These are phyloP conservation scores for Wiebesia pumilae DNA, from an alignment of 1,140 invertebrate genomes.

Conservation along the genomic window DNA sequence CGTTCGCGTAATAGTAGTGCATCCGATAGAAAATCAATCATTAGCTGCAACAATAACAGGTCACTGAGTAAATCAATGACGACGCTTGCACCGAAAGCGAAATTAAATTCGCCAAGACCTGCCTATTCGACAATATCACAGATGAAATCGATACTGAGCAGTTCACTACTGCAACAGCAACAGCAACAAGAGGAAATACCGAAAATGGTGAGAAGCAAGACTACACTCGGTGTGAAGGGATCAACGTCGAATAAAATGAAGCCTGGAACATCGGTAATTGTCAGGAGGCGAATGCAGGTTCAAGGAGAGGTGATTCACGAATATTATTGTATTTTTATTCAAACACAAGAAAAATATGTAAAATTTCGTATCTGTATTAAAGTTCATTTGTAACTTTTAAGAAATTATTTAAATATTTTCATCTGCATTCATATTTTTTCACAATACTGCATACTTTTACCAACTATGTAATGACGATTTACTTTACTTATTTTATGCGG, in stretches of 20 bases:
- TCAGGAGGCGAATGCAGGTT: constrained; percentile 61
- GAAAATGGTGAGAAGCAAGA: constrained; percentile 70
- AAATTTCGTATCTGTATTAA: too few relatives aligned
- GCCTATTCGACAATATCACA: constrained; percentile 75
- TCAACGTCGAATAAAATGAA: constrained; percentile 57
- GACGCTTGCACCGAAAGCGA: constrained; percentile 50
- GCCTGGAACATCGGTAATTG: constrained; percentile 64
- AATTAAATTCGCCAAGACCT: constrained; percentile 57
- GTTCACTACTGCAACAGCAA: constrained; percentile 56
- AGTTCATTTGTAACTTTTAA: too few relatives aligned
- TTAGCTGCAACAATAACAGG: background rate
- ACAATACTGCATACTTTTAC: too few relatives aligned
- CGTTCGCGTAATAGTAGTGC: background rate
- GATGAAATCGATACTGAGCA: constrained; percentile 41
- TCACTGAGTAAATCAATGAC: constrained; percentile 23
- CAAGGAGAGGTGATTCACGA: constrained; percentile 41
- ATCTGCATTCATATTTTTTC: too few relatives aligned
- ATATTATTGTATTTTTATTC: background rate
- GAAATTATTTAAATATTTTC: too few relatives aligned
- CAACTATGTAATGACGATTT: too few relatives aligned
- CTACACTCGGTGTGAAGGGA: constrained; percentile 66
- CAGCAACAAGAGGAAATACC: constrained; percentile 61
- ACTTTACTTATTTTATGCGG: too few relatives aligned
- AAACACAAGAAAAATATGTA: too few relatives aligned
- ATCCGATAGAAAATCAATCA: background rate